Percentiles rank a stretch among this genome's conserved stretches.
Conservation (phyloP, 2,113 vertebrate genomes). For the Gnathonemus longibarbis region DNA sequence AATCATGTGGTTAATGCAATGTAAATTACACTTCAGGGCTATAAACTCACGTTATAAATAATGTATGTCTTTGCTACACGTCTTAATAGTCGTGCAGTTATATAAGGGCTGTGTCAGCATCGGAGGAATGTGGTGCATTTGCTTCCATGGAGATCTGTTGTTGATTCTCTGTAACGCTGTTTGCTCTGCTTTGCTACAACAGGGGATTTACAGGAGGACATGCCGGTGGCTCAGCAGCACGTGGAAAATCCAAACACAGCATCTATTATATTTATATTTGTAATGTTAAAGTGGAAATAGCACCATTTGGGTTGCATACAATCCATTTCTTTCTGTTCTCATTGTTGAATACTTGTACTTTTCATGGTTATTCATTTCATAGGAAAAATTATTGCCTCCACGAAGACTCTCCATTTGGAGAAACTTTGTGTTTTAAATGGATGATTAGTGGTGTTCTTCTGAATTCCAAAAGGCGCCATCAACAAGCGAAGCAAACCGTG, state of each 20-base stretch:
- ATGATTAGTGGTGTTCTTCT: background rate
- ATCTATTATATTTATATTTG: background rate
- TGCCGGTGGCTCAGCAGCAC: background rate
- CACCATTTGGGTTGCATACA: background rate
- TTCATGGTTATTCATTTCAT: background rate
- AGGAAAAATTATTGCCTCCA: background rate
- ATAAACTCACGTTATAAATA: background rate
- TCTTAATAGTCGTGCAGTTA: constrained; percentile 24
- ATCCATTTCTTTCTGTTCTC: background rate
- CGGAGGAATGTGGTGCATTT: constrained; percentile 22
- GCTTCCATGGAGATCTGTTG: constrained; percentile 39
- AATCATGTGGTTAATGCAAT: background rate
- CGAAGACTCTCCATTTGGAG: background rate
- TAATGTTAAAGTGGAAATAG: background rate
- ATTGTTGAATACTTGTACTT: background rate
- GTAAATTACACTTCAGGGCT: constrained; percentile 4
- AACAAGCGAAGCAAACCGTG: background rate
- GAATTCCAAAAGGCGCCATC: background rate
- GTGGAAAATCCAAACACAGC: background rate
- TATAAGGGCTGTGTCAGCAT: constrained; percentile 32
- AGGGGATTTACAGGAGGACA: background rate
- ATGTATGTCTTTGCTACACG: background rate
- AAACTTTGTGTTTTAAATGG: background rate
- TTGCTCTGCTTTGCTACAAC: constrained; percentile 12
- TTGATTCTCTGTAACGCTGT: constrained; percentile 42